phyloP scores from a whole-genome alignment of 2,888 invertebrate species.

The Terebella lapidaria region DNA sequence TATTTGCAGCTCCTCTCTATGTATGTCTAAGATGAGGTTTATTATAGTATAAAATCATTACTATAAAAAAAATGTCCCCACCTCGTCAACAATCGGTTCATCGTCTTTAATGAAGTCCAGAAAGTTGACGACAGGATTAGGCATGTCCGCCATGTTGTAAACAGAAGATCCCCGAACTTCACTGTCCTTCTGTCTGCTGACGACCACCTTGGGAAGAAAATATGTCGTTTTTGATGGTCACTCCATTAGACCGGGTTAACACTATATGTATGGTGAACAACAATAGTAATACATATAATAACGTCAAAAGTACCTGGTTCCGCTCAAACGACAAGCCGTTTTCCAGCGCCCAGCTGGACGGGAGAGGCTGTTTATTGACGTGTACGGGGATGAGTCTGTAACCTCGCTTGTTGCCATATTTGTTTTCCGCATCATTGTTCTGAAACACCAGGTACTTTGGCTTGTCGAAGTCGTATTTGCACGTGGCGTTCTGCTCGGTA shows the following conservation, averaged over 20 bases:
- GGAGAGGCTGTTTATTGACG: slow-evolving; percentile 35
- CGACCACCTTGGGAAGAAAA: slow-evolving; percentile 6
- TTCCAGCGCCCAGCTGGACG: slow-evolving; percentile 32
- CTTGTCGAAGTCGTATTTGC: slow-evolving; percentile 34
- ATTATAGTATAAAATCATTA: too few species aligned
- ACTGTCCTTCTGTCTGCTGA: slow-evolving; percentile 15
- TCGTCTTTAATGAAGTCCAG: slow-evolving; percentile 10
- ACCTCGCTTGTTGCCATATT: slow-evolving; percentile 32
- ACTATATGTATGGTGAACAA: too few species aligned
- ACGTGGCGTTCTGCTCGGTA: slow-evolving; percentile 33
- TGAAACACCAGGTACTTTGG: slow-evolving; percentile 42
- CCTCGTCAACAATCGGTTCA: slow-evolving; percentile 15
- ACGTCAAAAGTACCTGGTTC: slow-evolving; percentile 18
- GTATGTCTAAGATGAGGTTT: too few species aligned
- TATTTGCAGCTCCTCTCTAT: too few species aligned
- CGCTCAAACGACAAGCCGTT: slow-evolving; percentile 37
- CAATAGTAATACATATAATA: too few species aligned
- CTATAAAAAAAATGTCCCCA: too few species aligned
- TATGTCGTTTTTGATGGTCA: too few species aligned
- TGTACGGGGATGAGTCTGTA: slow-evolving; percentile 32
- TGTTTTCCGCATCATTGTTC: slow-evolving; percentile 23
- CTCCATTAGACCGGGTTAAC: too few species aligned
- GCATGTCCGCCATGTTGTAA: slow-evolving; percentile 9
- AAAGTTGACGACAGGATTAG: slow-evolving; percentile 14
- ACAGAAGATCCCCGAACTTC: slow-evolving; percentile 13